These are phyloP conservation scores for Drosophila pseudoananassae DNA, from an alignment of 1,140 invertebrate genomes.

Conservation along the genomic window DNA sequence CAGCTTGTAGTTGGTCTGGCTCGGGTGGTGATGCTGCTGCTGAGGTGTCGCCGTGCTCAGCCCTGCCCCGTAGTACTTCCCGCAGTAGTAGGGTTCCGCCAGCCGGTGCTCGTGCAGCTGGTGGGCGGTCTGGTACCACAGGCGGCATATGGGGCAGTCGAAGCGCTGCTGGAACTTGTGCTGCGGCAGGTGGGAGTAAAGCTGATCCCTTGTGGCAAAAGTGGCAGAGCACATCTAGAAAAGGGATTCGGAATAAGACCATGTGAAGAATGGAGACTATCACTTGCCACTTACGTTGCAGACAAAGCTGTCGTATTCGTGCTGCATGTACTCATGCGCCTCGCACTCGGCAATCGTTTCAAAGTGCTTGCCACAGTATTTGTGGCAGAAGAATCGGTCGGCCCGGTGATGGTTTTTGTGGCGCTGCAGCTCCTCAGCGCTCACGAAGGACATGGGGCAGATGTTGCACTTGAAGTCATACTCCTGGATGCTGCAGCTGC, in stretches of 20 bases:
- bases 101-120: constrained; percentile 76
- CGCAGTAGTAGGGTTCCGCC: constrained; percentile 75
- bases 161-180: constrained; percentile 75
- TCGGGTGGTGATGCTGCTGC: constrained; percentile 43
- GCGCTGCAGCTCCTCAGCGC: constrained; percentile 60
- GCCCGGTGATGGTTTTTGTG: constrained; percentile 70
- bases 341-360: constrained; percentile 74
- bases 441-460: constrained; percentile 82
- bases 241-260: background rate
- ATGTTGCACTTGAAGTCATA: constrained; percentile 79
- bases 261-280: background rate
- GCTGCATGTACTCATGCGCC: constrained; percentile 77
- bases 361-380: constrained; percentile 79
- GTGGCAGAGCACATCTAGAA: constrained; percentile 72
- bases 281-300: constrained; percentile 67
- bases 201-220: constrained; percentile 65
- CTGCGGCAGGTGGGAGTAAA: constrained; percentile 71
- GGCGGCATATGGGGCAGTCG: constrained; percentile 76
- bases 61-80: constrained; percentile 64
- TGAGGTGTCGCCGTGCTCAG: constrained; percentile 35
- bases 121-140: constrained; percentile 74
- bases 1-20: constrained; percentile 67
- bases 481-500: constrained; percentile 73
- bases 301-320: constrained; percentile 77
- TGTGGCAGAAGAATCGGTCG: constrained; percentile 78